phyloP scores from a whole-genome alignment of 2,797 vertebrate genomes.

The Phyllotis vaccarum region DNA sequence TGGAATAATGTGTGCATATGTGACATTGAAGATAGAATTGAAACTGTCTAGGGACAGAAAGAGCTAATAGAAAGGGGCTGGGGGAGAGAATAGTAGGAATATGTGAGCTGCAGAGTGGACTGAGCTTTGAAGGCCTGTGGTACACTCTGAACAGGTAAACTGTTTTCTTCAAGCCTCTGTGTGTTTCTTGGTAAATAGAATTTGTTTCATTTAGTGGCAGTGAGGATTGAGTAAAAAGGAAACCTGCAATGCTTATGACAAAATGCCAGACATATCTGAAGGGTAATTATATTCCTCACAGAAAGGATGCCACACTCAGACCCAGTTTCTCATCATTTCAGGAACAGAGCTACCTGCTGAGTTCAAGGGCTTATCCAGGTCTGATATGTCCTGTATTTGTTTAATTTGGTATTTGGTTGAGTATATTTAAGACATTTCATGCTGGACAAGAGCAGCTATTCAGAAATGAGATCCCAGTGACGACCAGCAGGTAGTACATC shows the following conservation, averaged over 20 bases:
- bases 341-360: too few species aligned
- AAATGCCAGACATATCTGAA: neutral
- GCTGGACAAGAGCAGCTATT: neutral
- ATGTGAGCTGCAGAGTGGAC: too few species aligned
- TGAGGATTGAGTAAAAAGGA: neutral
- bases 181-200: neutral
- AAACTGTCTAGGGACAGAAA: neutral
- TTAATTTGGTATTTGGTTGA: neutral
- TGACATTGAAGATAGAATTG: neutral
- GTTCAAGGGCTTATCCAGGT: rapidly evolving
- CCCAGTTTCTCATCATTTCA: neutral
- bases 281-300: neutral
- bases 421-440: neutral
- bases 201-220: neutral
- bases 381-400: neutral
- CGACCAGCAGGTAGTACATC: neutral
- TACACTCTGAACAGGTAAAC: neutral
- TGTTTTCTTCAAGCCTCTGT: neutral
- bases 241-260: neutral
- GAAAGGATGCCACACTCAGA: neutral
- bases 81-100: too few species aligned
- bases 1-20: neutral
- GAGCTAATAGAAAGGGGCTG: neutral
- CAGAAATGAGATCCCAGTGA: neutral
- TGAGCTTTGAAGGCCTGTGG: neutral